Evolutionary conservation across 2,113 vertebrate genomes (phyloP).

Genomic region (Sinocyclocheilus rhinocerous): DNA sequence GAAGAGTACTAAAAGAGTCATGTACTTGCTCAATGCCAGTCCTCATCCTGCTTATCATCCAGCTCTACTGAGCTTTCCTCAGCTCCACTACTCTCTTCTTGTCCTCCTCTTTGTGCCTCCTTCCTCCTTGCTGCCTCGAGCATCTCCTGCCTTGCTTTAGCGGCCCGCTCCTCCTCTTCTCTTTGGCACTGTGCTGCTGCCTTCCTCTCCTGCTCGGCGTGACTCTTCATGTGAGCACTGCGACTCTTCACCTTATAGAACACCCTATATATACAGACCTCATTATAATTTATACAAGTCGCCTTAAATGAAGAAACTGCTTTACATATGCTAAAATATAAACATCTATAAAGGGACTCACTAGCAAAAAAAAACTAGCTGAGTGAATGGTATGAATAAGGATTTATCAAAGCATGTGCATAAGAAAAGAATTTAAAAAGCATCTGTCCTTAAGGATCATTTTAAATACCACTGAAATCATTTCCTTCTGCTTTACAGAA

Average conservation of each 20-base stretch:
- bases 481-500: neutral
- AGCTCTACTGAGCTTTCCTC: conserved; percentile 61
- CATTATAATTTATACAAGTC: neutral
- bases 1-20: neutral
- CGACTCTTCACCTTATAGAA: conserved; percentile 98
- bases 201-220: conserved; percentile 96
- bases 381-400: neutral
- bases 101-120: neutral
- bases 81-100: conserved; percentile 61
- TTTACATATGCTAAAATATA: too few species aligned
- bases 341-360: too few species aligned
- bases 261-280: conserved; percentile 74
- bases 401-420: neutral
- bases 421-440: neutral
- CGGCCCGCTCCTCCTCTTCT: conserved; percentile 79
- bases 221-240: conserved; percentile 98
- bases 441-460: too few species aligned
- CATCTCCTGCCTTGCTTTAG: conserved; percentile 27
- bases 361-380: neutral
- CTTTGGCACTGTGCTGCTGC: conserved; percentile 84
- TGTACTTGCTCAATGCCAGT: conserved; percentile 71
- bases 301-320: neutral
- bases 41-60: conserved; percentile 77
- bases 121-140: conserved; percentile 38
- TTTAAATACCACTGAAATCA: neutral